Evolutionary conservation across 2,113 vertebrate species (phyloP).

Genomic region (Pseudonaja textilis): DNA sequence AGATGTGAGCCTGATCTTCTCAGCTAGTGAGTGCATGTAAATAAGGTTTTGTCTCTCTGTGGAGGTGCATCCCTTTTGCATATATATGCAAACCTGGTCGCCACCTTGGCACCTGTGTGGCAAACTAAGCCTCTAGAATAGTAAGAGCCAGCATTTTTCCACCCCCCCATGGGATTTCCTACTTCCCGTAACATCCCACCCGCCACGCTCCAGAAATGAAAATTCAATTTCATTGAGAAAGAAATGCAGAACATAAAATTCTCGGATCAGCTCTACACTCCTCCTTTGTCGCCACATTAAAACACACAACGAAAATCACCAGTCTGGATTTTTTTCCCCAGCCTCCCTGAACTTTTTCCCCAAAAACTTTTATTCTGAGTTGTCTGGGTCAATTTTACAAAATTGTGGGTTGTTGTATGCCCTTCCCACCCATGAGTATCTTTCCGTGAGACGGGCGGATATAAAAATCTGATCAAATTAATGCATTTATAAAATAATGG

Average conservation of each 20-base stretch:
- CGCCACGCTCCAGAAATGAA: background rate
- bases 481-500: background rate
- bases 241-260: no score
- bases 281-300: background rate
- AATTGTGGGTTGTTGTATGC: background rate
- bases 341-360: no score
- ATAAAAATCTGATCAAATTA: background rate
- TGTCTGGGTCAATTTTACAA: no score
- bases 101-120: background rate
- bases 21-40: background rate
- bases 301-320: rapidly evolving
- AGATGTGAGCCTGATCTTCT: background rate
- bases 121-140: background rate
- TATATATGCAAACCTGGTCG: background rate
- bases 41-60: background rate
- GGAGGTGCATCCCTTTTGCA: background rate
- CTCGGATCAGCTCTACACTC: background rate
- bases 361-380: no score
- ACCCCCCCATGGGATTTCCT: background rate
- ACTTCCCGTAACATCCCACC: background rate
- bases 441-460: no score
- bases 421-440: no score
- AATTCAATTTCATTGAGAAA: background rate
- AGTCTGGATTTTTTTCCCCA: background rate
- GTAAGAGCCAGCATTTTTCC: background rate